Evolutionary conservation across 2,113 vertebrate genomes (phyloP), one percentile per base, ranked within the genome.

Genomic region (Nestor notabilis): DNA sequence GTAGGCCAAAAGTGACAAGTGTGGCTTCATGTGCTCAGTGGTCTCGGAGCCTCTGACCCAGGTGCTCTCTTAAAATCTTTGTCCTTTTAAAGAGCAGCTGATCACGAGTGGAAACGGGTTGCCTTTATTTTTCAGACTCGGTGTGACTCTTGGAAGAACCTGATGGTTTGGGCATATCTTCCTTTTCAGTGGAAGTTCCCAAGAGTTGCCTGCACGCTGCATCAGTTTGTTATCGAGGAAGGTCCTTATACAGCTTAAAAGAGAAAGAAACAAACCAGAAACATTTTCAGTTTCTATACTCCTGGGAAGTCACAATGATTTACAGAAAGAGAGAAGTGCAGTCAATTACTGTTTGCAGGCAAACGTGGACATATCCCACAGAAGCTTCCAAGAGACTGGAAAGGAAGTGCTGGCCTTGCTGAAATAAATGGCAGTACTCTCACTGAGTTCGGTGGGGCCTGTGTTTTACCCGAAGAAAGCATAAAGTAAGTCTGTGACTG

Each of bases 81-180:
- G 29, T 8, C 29, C 16, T 41, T 0, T 33, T 47, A n/a, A 41
- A 35, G 25, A 53, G 39, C n/a, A 29, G 10, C 12, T 71, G 81
- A 31, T 23, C 12, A 9, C 19, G 31, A 9, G 3, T 35, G n/a
- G 44, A 47, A 81, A 70, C 33, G 2, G 17, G 31, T 80, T 63
- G 23, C 11, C 68, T 84, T 71, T 56, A 0, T 53, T 92, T 84
- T 52, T 35, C 60, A 44, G 13, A 44, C 20, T 77, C 80, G 70
- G 55, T 41, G 7, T 65, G 44, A 19, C 15, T 86, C 11, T 19
- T 88, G n/a, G 63, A 60, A 72, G 41, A 75, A 25, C 17, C 21
- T 0, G 0, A 1, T 37, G 8, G 4, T 79, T 84, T 87, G n/a
- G 75, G 24, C 3, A 0, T 11, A 5, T 20, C 23, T 69, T 82